Evolutionary conservation across 2,113 vertebrate genomes (phyloP), one percentile per base, ranked within the genome.

Genomic region (Albula glossodonta): DNA sequence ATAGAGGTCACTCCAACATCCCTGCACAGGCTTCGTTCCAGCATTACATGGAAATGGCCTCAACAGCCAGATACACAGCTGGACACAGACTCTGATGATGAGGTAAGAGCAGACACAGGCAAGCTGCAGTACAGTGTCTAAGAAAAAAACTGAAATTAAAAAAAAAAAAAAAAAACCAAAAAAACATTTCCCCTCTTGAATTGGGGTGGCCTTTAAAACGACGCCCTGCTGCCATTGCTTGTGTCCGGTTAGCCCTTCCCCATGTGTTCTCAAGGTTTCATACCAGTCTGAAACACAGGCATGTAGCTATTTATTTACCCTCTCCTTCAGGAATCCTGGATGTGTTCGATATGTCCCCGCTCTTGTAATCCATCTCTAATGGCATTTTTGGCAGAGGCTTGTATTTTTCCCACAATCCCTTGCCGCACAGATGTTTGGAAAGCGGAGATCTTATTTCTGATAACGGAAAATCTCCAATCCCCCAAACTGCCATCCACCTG

Each of bases 361-460:
- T 78, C 50, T 15, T 1, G 70, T 57, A 80, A 80, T 85, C 84
- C 84, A 50, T 63, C 84, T 81, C 56, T 60, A n/a, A 41, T 41
- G 78, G 84, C n/a, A 80, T 81, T 81, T 80, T 50, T 81, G 84
- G 78, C 78, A 81, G 49, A 10, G 19, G 22, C n/a, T 31, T 10
- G 10, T 31, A 25, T 74, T 70, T 70, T 22, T 81, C 25, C 22
- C 79, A 52, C 41, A 60, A 17, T 60, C 56, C 22, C 84, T 57
- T 50, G 56, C 49, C 7, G 78, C 19, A 49, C 84, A 80, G 78
- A 85, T 63, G 78, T 85, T 52, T 57, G 52, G 77, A 79, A 85
- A 80, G 49, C 12, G 56, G 52, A 50, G 22, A 48, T 63, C 78
- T 80, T 2, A 5, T 56, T 81, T 85, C 70, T 13, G 78, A 81